Evolutionary conservation across 2,888 invertebrate species (phyloP), one percentile per base, ranked within the genome.

Genomic region (Zygogramma bicolorata): DNA sequence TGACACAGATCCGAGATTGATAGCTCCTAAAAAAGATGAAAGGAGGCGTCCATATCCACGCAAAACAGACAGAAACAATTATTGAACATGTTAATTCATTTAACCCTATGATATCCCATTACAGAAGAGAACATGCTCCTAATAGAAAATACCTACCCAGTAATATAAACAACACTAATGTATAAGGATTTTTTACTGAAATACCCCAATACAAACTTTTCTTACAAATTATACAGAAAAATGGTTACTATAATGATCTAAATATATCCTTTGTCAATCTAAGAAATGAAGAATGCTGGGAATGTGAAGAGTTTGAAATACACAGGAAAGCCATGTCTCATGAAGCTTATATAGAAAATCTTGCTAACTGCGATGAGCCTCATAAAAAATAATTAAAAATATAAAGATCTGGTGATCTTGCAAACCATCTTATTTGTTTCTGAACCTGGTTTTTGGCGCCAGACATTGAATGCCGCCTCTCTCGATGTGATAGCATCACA

Each of bases 1-100:
- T 60, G 31, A 60, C 2, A 34, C 34, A 10, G 34, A 34, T 34
- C 34, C 34, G 34, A 34, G 10, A 34, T 34, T 34, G 10, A 60
- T 29, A 60, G 61, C 20, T 31, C 61, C 61, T 31, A 60, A 60
- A 60, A 60, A 60, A 60, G 61, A 60, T 60, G 29, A 31, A 60
- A 18, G 60, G 5, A 60, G 60, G 60, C 60, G 60, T 60, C 27
- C 29, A 20, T 60, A 60, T 29, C 60, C 60, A 60, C 27, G 60
- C 60, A 53, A 38, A 69, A 46, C 65, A 46, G 73, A 71, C 34
- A 42, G 71, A 67, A 67, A 53, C 53, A 53, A 53, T 53, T 15
- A 53, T 53, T 53, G 18, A 53, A 53, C 53, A 53, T 53, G 18
- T 53, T 53, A 8, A 53, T 8, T 53, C 53, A 53, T 53, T 53